These are phyloP conservation scores for Hemichromis elongatus DNA, from an alignment of 2,113 vertebrate genomes.

Conservation along the genomic window DNA sequence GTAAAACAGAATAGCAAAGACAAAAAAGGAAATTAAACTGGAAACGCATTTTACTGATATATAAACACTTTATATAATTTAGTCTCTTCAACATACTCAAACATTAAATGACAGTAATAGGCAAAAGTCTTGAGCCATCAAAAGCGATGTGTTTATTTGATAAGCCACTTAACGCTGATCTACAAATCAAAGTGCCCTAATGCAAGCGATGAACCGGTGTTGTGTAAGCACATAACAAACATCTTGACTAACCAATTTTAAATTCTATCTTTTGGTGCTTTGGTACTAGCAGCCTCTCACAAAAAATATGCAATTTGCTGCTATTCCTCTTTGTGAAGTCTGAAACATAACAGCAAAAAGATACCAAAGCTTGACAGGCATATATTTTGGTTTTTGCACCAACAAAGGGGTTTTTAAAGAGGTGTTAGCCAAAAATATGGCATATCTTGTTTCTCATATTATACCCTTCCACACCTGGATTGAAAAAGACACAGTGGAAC, in stretches of 20 bases:
- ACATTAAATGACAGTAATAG: neutral
- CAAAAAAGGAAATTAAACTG: neutral
- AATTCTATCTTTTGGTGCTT: neutral
- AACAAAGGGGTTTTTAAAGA: neutral
- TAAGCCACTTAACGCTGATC: neutral
- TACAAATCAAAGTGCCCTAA: neutral
- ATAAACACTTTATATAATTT: neutral
- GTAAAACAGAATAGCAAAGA: neutral
- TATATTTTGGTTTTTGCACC: neutral
- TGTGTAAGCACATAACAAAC: neutral
- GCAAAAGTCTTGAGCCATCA: neutral
- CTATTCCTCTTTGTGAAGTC: neutral
- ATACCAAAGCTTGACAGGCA: neutral
- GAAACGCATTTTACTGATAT: neutral
- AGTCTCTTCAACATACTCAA: neutral
- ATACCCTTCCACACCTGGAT: too few relatives aligned
- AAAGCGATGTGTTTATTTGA: neutral
- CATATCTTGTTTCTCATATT: too few relatives aligned
- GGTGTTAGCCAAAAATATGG: fast-evolving
- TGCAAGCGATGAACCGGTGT: neutral
- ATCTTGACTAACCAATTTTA: neutral
- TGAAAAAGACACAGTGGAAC: too few relatives aligned
- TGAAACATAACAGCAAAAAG: neutral
- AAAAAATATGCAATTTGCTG: neutral
- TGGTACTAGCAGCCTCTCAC: neutral